Evolutionary conservation across 2,113 vertebrate species (phyloP), one percentile per base, ranked within the genome.

Genomic region (Cyprinodon tularosa): DNA sequence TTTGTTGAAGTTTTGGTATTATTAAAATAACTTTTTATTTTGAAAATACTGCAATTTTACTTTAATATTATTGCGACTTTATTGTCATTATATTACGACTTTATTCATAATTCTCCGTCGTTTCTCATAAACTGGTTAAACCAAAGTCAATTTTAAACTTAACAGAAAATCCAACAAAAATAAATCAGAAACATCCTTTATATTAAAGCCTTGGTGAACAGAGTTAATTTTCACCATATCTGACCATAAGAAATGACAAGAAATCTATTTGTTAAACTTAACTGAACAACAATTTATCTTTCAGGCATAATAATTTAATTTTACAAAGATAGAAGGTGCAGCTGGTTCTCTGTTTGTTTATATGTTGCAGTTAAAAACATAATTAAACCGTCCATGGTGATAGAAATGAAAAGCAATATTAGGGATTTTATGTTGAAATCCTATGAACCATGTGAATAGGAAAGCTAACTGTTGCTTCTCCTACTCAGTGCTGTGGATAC

Each of bases 241-340:
- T 20, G 17, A 8, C 50, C 50, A 57, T 9, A 8, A 57, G 17
- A 57, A 20, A 20, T 4, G 20, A 57, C 8, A 20, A 57, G 17
- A 57, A 57, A 57, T 15, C 6, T 20, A 57, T n/a, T 57, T 57
- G 1, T 57, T 57, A 20, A n/a, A n/a, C 20, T 14, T 7, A 10
- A 20, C 17, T 57, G 50, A 9, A 15, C 50, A 53, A 20, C 20
- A 53, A 53, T 53, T 50, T 53, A 53, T 17, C 50, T 57, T 20
- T 57, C 50, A 57, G 17, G 50, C 50, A 57, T 57, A 57, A 57
- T 57, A 57, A 57, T 57, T 57, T 57, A 57, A 57, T 57, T 57
- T 20, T 10, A 57, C n/a, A n/a, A n/a, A 57, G 50, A 57, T 14
- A 57, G n/a, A 57, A 53, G 17, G n/a, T 29, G 29, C 15, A 50